Evolutionary conservation across 2,797 vertebrate species (phyloP), one percentile per base, ranked within the genome.

Genomic region (Pogonophryne albipinna): DNA sequence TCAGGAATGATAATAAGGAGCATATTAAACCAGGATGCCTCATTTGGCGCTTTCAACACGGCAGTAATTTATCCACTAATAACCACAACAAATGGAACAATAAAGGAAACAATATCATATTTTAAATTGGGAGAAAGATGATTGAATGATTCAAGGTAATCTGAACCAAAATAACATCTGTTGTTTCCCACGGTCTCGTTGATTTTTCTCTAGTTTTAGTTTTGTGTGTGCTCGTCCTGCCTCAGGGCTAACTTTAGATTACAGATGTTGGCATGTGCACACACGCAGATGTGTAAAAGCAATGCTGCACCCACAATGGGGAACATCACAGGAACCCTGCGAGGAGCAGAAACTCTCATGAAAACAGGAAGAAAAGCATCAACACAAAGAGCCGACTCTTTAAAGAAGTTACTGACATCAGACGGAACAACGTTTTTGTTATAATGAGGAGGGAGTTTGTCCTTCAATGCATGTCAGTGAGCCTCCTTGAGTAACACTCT

Each of bases 11-110:
- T 45, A 51, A 58, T 45, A 15, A 74, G 56, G 55, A 46, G 55
- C 53, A 66, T 64, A 76, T 65, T 0, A 74, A 66, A 79, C 42
- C 31, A 4, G 41, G 19, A 62, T 20, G 16, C 15, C 70, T 57
- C 42, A 60, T 71, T 27, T 79, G 56, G 20, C 53, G 41, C 27
- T 46, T 23, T 62, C 46, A 47, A 46, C 15, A 27, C 23, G 60
- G 62, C 53, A 45, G 4, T 60, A 50, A 71, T 76, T 23, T 19
- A 71, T 61, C 47, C 51, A 57, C 41, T 47, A 52, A 50, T 52
- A 71, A 66, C 51, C 38, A 62, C 20, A 66, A 72, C 71, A 65
- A 46, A 50, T 23, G 20, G 46, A 67, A 42, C 61, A 60, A 76
- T 59, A 73, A 56, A 13, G 41, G 45, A 75, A 64, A 66, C 63